phyloP scores from a whole-genome alignment of 2,888 invertebrate genomes.

The Lycia hirtaria region DNA sequence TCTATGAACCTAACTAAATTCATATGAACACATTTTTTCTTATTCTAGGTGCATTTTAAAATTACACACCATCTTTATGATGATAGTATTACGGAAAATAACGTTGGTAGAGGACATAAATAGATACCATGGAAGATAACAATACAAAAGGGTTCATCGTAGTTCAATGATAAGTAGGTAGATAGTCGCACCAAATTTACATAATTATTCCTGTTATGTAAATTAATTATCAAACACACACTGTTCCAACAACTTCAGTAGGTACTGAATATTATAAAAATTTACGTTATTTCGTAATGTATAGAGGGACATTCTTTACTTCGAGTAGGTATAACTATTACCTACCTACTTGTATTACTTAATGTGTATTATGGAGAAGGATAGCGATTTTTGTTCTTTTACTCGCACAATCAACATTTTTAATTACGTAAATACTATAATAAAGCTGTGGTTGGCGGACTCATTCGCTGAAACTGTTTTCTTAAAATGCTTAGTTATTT shows the following conservation, averaged over 20 bases:
- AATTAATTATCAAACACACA: too few relatives aligned
- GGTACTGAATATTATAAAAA: too few relatives aligned
- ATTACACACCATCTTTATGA: constrained; percentile 67
- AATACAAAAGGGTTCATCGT: background rate
- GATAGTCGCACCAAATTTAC: background rate
- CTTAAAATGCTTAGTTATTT: too few relatives aligned
- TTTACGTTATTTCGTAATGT: too few relatives aligned
- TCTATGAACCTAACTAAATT: constrained; percentile 79
- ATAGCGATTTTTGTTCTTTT: background rate
- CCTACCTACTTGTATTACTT: background rate
- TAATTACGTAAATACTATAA: too few relatives aligned
- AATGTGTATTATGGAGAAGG: background rate
- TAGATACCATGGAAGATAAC: constrained; percentile 1
- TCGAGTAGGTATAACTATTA: background rate
- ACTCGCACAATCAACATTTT: too few relatives aligned
- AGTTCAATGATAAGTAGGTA: constrained; percentile 1
- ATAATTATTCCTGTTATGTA: too few relatives aligned
- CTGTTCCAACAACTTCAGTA: too few relatives aligned
- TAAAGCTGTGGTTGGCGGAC: too few relatives aligned
- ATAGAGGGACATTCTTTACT: too few relatives aligned
- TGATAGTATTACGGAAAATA: constrained; percentile 49
- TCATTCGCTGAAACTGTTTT: too few relatives aligned
- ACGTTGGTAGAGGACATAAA: constrained; percentile 15
- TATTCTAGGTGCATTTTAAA: constrained; percentile 74
- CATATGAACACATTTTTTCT: constrained; percentile 84